Evolutionary conservation across 2,797 vertebrate genomes (phyloP).

Genomic region (Pangasius krempfi): DNA sequence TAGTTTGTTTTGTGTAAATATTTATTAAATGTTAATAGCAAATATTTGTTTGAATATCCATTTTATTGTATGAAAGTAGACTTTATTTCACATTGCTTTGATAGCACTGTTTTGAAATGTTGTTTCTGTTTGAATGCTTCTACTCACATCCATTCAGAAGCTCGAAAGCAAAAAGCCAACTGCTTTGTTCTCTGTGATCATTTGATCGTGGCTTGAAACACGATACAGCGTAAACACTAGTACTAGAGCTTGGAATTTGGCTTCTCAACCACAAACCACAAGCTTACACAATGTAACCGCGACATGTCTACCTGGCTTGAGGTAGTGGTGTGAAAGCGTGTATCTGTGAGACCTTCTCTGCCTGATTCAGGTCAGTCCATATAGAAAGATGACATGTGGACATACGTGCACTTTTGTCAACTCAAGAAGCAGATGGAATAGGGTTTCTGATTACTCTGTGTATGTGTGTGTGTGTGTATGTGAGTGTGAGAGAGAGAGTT

Average conservation of each 20-base stretch:
- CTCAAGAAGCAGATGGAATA: conserved; percentile 51
- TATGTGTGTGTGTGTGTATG: conserved; percentile 6
- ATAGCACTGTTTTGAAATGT: conserved; percentile 40
- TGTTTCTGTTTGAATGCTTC: conserved; percentile 58
- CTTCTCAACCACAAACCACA: conserved; percentile 69
- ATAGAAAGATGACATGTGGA: conserved; percentile 28
- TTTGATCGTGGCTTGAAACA: conserved; percentile 76
- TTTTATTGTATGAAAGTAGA: background rate
- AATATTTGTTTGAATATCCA: conserved; percentile 2
- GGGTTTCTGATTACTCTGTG: conserved; percentile 80
- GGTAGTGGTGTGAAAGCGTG: conserved; percentile 60
- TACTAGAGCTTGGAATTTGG: conserved; percentile 68
- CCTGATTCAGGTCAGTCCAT: conserved; percentile 25
- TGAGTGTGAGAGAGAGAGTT: conserved; percentile 37
- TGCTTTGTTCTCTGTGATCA: conserved; percentile 75
- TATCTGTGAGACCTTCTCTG: conserved; percentile 32
- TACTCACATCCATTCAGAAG: conserved; percentile 68
- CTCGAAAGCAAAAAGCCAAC: conserved; percentile 70
- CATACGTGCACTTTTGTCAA: conserved; percentile 37
- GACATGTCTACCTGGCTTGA: conserved; percentile 70
- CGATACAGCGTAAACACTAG: conserved; percentile 67
- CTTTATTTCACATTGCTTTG: conserved; percentile 36
- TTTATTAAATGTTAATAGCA: conserved; percentile 21
- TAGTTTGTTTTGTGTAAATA: conserved; percentile 50
- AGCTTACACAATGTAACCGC: conserved; percentile 64